Evolutionary conservation across 2,888 invertebrate genomes (phyloP).

Genomic region (Stenolophus ochropezus): DNA sequence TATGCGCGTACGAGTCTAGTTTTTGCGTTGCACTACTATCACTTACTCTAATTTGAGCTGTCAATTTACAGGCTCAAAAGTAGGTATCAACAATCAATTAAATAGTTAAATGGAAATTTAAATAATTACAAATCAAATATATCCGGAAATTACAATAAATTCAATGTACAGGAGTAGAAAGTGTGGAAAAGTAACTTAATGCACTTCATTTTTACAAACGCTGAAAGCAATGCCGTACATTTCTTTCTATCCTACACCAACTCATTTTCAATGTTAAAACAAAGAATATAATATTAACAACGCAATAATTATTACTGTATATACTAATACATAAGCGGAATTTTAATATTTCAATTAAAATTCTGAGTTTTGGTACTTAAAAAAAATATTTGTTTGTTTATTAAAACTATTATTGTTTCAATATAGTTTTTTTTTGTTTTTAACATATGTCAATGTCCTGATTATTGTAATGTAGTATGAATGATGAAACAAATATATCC

Average conservation of each 20-base stretch:
- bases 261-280: neutral
- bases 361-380: no score
- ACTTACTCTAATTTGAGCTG: slow-evolving; percentile 16
- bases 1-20: neutral
- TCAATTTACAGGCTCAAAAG: slow-evolving; percentile 3
- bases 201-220: slow-evolving; percentile 10
- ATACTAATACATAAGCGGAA: no score
- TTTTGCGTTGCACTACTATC: neutral
- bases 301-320: no score
- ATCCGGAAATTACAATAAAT: slow-evolving; percentile 54
- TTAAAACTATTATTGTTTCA: no score
- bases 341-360: no score
- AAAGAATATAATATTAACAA: neutral
- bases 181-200: slow-evolving; percentile 42
- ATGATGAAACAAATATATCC: no score
- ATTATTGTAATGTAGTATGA: no score
- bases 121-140: slow-evolving; percentile 51
- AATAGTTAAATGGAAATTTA: slow-evolving; percentile 50
- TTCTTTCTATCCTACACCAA: neutral
- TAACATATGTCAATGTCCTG: no score
- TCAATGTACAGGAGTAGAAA: slow-evolving; percentile 40
- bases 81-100: slow-evolving; percentile 26
- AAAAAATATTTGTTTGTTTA: no score
- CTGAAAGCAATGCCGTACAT: neutral
- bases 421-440: no score